Evolutionary conservation across 92 coral and sea anemone species (phyloP).

Genomic region (Meandrina meandrites): DNA sequence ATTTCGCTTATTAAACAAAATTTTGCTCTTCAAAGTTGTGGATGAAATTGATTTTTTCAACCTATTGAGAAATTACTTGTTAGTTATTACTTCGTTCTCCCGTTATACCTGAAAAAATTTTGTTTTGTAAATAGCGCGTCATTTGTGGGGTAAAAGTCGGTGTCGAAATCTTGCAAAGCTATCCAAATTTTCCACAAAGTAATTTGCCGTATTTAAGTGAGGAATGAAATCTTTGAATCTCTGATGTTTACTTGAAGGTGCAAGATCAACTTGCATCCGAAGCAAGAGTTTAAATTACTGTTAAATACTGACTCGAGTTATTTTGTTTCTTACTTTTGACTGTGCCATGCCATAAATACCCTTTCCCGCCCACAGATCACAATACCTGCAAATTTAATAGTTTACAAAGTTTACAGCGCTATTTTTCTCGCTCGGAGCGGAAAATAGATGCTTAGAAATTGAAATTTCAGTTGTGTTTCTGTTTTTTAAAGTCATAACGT

Average conservation of each 20-base stretch:
- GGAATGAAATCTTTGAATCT: not conserved
- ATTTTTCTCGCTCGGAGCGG: not conserved
- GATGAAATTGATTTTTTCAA: not conserved
- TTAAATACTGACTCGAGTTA: slow-evolving; percentile 10
- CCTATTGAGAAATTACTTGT: not conserved
- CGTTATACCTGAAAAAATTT: slow-evolving; percentile 8
- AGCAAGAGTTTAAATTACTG: slow-evolving; percentile 3
- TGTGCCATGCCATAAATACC: slow-evolving; percentile 12
- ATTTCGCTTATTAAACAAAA: slow-evolving; percentile 37
- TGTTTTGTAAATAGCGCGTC: slow-evolving; percentile 20
- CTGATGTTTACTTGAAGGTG: not conserved
- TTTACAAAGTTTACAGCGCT: slow-evolving; percentile 7
- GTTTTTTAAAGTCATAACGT: not conserved
- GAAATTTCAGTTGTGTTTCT: not conserved
- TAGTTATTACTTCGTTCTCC: not conserved
- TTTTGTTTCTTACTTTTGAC: slow-evolving; percentile 27
- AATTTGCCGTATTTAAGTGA: not conserved
- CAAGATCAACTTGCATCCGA: slow-evolving; percentile 14
- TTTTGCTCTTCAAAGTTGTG: slow-evolving; percentile 12
- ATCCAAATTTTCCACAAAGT: not conserved
- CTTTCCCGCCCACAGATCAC: slow-evolving; percentile 41
- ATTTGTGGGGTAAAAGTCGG: not conserved
- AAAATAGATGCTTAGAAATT: not conserved
- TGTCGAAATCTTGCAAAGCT: not conserved
- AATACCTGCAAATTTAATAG: slow-evolving; percentile 38